phyloP scores from a whole-genome alignment of 2,113 vertebrate genomes.

The Chamaetylas fuelleborni region DNA sequence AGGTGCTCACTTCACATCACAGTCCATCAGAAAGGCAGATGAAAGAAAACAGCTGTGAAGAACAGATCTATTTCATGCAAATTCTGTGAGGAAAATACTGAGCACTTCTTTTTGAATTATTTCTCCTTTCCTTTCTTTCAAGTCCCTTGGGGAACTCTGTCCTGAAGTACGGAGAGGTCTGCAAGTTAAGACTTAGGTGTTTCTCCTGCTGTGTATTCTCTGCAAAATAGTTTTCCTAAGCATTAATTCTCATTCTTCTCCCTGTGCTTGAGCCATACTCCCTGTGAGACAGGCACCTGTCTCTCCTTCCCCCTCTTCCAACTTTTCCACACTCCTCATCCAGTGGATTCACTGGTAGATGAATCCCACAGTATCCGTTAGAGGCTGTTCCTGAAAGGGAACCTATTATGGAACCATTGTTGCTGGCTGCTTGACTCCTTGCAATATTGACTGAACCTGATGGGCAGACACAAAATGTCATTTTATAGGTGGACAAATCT shows the following conservation, averaged over 20 bases:
- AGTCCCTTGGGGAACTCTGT: background rate
- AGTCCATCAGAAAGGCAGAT: background rate
- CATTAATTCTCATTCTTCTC: background rate
- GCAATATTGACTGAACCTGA: background rate
- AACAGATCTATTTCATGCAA: background rate
- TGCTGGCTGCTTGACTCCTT: background rate
- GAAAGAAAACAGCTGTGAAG: background rate
- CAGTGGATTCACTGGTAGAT: background rate
- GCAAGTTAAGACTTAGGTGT: background rate
- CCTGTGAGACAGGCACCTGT: background rate
- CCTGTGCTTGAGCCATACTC: background rate
- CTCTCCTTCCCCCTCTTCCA: background rate
- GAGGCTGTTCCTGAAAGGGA: background rate
- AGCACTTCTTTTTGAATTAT: background rate
- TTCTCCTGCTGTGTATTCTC: background rate
- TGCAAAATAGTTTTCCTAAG: background rate
- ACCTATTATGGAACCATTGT: rapidly evolving
- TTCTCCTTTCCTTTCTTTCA: background rate
- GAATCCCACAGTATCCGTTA: background rate
- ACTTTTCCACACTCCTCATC: background rate
- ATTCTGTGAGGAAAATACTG: background rate
- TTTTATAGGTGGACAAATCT: background rate
- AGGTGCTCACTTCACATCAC: background rate
- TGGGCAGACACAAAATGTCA: background rate
- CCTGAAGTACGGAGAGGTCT: background rate